Base-by-base conservation (phyloP, 2,888 invertebrate species). In the Tenodera sinensis region DNA sequence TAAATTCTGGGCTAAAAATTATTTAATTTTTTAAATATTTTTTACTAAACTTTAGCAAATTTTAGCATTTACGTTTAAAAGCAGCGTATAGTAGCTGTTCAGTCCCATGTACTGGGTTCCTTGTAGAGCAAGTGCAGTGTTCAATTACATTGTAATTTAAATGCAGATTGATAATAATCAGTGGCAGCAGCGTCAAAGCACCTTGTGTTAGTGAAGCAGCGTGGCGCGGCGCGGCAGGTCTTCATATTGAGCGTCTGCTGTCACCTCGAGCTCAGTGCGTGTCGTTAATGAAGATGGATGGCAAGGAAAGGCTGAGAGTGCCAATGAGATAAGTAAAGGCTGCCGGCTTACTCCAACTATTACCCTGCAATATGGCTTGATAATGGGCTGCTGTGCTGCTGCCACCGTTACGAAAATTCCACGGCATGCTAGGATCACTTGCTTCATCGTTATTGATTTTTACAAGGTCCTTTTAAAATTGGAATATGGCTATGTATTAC, bases 221-320 rank as follows among this genome's bases (percentile, higher is more conserved):
- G 12, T 6, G 42, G 42, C 25, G 54, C 6, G 54, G 12, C 42
- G 42, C 42, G 42, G 42, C 25, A 71, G 25, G 54, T 25, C 25
- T 25, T 20, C 20, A 71, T 71, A 71, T 71, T 20, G 54, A 71
- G 25, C 20, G 54, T 71, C 42, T 71, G 54, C 25, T 71, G 54
- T 71, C 54, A 71, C 54, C 54, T 71, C 25, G 15, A 25, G 54
- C 25, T 71, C 54, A 71, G 54, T 20, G 54, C 15, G 54, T 84
- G 84, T 84, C 84, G 42, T 15, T 84, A 84, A 84, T 84, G 84
- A 84, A 84, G 84, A 84, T 84, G 84, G 34, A 84, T 84, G 84
- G 12, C 28, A n/a, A 30, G 34, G 84, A 20, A 20, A 71, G 54
- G 54, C 54, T 20, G 54, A 25, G 54, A 71, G 54, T 71, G 54